Base-by-base conservation (phyloP, 2,797 vertebrate species). In the Alfaro cultratus region DNA sequence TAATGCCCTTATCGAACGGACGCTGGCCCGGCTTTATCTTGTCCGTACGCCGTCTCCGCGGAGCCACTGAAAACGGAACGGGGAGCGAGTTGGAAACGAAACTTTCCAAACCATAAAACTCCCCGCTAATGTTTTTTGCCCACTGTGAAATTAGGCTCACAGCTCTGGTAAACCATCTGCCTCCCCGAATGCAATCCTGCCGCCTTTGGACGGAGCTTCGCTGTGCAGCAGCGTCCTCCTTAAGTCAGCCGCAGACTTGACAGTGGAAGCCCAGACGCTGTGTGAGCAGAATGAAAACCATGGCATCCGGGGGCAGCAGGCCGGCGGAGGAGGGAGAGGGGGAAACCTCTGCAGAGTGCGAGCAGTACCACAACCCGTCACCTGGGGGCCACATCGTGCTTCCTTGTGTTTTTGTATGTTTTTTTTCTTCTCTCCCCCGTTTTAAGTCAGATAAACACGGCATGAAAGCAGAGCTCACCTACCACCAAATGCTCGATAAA, bases 341-440 rank as follows among this genome's bases (percentile, higher is more conserved):
- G 49, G 2, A 46, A 82, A 79, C 83, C 80, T 83, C 85, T 87
- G 87, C 79, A 87, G 80, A 89, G 72, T 23, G 76, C 15, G 15
- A 78, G 81, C 83, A 79, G 9, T 87, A 67, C 84, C 51, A 0
- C 15, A 23, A 12, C 12, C 80, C 71, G 60, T 76, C 94, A 93
- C 85, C 87, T 91, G 94, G 94, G 94, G 94, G 92, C 87, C 86
- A 90, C 88, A 86, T 94, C 88, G 93, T 78, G 93, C 92, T 93
- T 92, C 26, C 8, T 57, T 55, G 7, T 31, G 72, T 0, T 78
- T 0, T 78, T n/a, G 8, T 29, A 16, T 26, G 2, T 8, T 26
- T 51, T 21, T 8, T 51, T 51, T 23, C 1, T 26, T 53, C 49
- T 53, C 49, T 53, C 73, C 43, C 39, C 21, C 10, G 11, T 13